Base-by-base conservation (phyloP, 37 sponge, comb jelly and placozoan genomes). In the Theonella swinhoei region DNA sequence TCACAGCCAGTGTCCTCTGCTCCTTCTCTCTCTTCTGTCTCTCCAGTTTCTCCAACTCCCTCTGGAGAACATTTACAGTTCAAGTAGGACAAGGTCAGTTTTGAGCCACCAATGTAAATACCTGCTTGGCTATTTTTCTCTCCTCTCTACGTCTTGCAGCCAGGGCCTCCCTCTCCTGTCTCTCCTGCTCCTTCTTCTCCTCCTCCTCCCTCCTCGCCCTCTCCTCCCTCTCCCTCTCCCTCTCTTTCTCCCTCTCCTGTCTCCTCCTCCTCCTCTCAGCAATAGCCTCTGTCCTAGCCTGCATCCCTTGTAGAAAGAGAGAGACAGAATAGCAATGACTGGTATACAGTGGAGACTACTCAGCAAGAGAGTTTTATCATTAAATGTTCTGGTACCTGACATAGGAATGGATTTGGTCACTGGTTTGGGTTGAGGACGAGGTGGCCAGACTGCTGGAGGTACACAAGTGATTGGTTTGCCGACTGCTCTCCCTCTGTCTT, bases 111-210 rank as follows among this genome's bases (percentile, higher is more conserved):
- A 7, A 37, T 24, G 33, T 23, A 64, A 2, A 42, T 39, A 83
- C 89, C 88, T 88, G 86, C 62, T 81, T 84, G 4, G 90, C 93
- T 34, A 78, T 33, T 60, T 60, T 75, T 42, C 70, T 93, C 79
- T 93, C 90, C 40, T 81, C 88, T 62, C 75, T 85, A 70, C 62
- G 85, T 78, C 74, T 42, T 14, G 42, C 47, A 19, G 67, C 30
- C 20, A 64, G 33, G 32, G 76, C 87, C 58, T 86, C 83, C 43
- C 78, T 88, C 20, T 73, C 83, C 43, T 77, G 75, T 25, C 22
- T 64, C 64, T 85, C 89, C 19, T 63, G 76, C 47, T 62, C 40
- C 42, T 28, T 39, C 39, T 58, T 80, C 72, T 83, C 64, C 58
- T 89, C 75, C 37, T 93, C 90, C 68, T 89, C 87, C 37, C 62